Conservation (phyloP, 2,888 invertebrate species). For the Allophyes oxyacanthae region DNA sequence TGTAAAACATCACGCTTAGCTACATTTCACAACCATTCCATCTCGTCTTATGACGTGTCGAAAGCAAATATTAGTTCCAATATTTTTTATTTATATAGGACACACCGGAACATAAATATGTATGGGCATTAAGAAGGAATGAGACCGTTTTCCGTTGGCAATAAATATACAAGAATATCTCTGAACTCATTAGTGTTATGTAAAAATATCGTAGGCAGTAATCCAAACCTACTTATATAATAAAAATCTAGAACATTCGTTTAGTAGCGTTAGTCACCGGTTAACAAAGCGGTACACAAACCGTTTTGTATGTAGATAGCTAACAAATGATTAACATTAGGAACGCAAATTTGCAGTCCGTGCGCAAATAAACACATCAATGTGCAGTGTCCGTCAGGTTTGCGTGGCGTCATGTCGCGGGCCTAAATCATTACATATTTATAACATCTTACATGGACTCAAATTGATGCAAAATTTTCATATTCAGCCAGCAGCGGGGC, state of each 20-base stretch:
- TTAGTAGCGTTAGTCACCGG: conserved; percentile 37
- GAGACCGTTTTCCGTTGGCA: conserved; percentile 22
- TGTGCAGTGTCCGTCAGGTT: conserved; percentile 42
- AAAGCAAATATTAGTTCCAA: conserved; percentile 48
- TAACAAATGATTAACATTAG: conserved; percentile 44
- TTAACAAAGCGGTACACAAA: conserved; percentile 10
- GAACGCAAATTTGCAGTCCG: conserved; percentile 45
- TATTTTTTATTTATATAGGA: conserved; percentile 54
- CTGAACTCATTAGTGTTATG: conserved; percentile 26
- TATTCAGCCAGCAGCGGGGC: conserved; percentile 59
- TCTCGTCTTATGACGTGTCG: conserved; percentile 37
- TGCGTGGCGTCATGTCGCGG: conserved; percentile 40
- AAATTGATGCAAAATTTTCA: conserved; percentile 69
- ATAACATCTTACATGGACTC: conserved; percentile 63
- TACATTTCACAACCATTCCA: conserved; percentile 35
- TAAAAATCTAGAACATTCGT: conserved; percentile 21
- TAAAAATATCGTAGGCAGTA: conserved; percentile 7
- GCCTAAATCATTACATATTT: conserved; percentile 63
- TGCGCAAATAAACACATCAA: conserved; percentile 58
- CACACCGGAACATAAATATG: conserved; percentile 34
- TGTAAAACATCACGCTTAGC: conserved; percentile 59
- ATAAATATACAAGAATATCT: conserved; percentile 34
- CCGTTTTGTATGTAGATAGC: conserved; percentile 38
- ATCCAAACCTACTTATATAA: conserved; percentile 2
- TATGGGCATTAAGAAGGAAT: conserved; percentile 27